Evolutionary conservation across 2,888 invertebrate species (phyloP).

Genomic region (Nephrocerus scutellatus): DNA sequence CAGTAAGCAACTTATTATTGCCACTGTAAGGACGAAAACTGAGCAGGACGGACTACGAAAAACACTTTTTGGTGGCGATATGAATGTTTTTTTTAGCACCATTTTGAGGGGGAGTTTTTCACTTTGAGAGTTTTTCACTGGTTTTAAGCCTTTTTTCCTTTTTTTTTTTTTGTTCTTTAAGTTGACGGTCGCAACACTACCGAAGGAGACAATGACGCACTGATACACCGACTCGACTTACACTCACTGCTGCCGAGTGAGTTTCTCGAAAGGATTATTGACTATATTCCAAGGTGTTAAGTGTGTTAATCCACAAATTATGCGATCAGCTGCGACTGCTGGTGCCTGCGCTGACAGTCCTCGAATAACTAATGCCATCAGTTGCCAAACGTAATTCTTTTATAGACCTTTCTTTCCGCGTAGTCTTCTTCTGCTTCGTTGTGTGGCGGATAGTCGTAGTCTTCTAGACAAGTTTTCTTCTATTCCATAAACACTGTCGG

Average conservation of each 20-base stretch:
- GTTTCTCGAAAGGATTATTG: no score
- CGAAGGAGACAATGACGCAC: conserved; percentile 5
- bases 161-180: conserved; percentile 13
- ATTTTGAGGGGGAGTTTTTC: conserved; percentile 23
- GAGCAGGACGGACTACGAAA: conserved; percentile 24
- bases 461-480: conserved; percentile 36
- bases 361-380: conserved; percentile 52
- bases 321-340: conserved; percentile 1
- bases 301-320: no score
- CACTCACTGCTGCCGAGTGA: conserved; percentile 13
- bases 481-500: conserved; percentile 19
- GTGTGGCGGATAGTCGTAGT: conserved; percentile 22
- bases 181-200: no score
- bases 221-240: conserved; percentile 6
- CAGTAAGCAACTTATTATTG: conserved; percentile 23
- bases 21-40: conserved; percentile 18
- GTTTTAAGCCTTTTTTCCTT: conserved; percentile 5
- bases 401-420: conserved; percentile 40
- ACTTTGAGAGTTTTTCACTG: conserved; percentile 10
- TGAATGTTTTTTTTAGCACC: conserved; percentile 27
- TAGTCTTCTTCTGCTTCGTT: conserved; percentile 5
- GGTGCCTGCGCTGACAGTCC: conserved; percentile 46
- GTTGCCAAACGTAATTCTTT: conserved; percentile 44
- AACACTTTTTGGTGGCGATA: conserved; percentile 17
- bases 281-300: no score